These are phyloP conservation scores for Bhutanitis thaidina DNA, from an alignment of 2,888 invertebrate genomes.

Conservation along the genomic window DNA sequence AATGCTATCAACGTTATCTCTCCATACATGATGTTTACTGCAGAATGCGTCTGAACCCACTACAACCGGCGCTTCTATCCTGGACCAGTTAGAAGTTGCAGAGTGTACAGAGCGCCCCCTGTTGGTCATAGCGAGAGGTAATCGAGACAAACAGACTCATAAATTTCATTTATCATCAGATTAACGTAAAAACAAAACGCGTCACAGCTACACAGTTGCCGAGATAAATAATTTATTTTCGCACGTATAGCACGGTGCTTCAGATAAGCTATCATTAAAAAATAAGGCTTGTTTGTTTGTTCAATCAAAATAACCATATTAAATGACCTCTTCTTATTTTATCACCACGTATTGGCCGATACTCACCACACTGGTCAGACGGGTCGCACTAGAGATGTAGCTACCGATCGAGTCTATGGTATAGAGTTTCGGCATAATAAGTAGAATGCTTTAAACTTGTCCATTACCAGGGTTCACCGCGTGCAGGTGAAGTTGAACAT, in stretches of 20 bases:
- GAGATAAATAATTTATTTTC: slow-evolving; percentile 5
- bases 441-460: too few species aligned
- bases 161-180: slow-evolving; percentile 2
- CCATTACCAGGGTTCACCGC: too few species aligned
- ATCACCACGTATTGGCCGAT: too few species aligned
- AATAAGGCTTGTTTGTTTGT: neutral
- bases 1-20: neutral
- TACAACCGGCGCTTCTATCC: neutral
- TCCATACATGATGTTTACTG: neutral
- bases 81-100: slow-evolving; percentile 2
- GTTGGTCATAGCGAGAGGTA: neutral
- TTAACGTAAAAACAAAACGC: neutral
- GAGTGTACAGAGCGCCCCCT: neutral
- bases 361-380: too few species aligned
- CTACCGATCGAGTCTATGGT: too few species aligned
- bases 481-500: too few species aligned
- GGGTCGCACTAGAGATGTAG: too few species aligned
- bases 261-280: slow-evolving; percentile 3
- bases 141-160: slow-evolving; percentile 3
- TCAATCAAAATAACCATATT: too few species aligned
- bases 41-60: neutral
- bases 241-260: neutral
- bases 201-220: neutral
- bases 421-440: too few species aligned
- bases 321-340: too few species aligned